Evolutionary conservation across 2,113 vertebrate genomes (phyloP).

Genomic region (Vulpes lagopus): DNA sequence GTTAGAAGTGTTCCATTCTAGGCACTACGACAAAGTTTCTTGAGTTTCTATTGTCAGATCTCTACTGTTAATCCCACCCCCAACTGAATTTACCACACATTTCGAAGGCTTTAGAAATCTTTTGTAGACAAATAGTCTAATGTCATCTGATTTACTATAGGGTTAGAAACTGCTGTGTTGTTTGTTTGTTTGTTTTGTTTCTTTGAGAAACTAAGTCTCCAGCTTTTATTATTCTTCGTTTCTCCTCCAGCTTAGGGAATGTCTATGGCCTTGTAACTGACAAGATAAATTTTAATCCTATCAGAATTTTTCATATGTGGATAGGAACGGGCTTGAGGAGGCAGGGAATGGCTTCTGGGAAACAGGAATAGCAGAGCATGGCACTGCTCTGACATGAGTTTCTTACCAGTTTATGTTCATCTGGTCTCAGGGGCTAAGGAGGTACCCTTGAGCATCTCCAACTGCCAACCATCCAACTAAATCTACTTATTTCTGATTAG

Average conservation of each 20-base stretch:
- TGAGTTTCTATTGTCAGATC: background rate
- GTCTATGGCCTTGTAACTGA: background rate
- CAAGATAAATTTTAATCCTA: background rate
- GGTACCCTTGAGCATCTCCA: background rate
- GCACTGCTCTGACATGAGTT: background rate
- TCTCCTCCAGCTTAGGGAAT: background rate
- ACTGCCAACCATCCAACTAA: background rate
- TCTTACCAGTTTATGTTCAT: background rate
- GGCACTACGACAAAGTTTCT: background rate
- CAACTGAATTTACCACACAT: background rate
- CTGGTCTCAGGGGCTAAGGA: background rate
- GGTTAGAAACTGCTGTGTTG: no score
- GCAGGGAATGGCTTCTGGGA: no score
- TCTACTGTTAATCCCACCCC: background rate
- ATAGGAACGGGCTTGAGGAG: background rate
- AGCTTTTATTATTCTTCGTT: background rate
- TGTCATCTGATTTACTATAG: background rate
- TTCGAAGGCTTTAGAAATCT: background rate
- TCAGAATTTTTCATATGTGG: background rate
- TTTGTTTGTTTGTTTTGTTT: no score
- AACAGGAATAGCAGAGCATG: background rate
- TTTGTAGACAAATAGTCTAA: background rate
- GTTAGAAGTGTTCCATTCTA: background rate
- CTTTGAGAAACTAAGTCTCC: background rate
- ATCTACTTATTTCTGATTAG: background rate